Base-by-base conservation (phyloP, 2,797 vertebrate genomes). In the Tinamus major region DNA sequence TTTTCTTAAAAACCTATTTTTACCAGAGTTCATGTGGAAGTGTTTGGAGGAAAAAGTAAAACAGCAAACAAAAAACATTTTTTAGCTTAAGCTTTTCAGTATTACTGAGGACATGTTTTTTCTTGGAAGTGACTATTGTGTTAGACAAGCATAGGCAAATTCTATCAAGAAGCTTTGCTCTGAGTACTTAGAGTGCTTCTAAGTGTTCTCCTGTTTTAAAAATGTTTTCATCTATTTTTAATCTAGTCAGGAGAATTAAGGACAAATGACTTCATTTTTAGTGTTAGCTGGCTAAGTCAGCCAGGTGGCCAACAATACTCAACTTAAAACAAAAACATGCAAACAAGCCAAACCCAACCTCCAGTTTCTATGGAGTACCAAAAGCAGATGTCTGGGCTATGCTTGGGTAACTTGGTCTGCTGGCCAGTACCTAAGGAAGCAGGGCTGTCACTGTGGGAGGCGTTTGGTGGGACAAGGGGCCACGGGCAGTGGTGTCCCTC, bases 341-440 rank as follows among this genome's bases (percentile, higher is more conserved):
- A 16, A 53, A 17, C 27, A 53, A 29, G 14, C 51, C 26, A 13
- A 29, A 17, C 27, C 16, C 53, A 31, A 55, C 29, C 26, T 27
- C 3, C 6, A 29, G 2, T 26, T 65, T 46, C 65, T 48, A 23
- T 23, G 1, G 33, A 39, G 23, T 18, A 8, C 4, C 8, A 27
- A 20, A 68, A 78, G 35, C 35, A 44, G 19, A 68, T 16, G 13
- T 1, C 13, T 26, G 3, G 23, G 13, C 39, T 71, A 41, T 67
- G 5, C 21, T 56, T 44, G 4, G 24, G 6, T 37, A 33, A 6
- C 6, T 68, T 18, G 9, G 6, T 15, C 1, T 55, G 53, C 53
- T 18, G 29, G 53, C 17, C 5, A 10, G 6, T 27, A 11, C 33
- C 2, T 44, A n/a, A n/a, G 4, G n/a, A 4, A 3, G 1, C 4